Percentiles rank a stretch among this genome's conserved stretches.
phyloP scores from a whole-genome alignment of 2,797 vertebrate genomes.

The Rhodeus uyekii region DNA sequence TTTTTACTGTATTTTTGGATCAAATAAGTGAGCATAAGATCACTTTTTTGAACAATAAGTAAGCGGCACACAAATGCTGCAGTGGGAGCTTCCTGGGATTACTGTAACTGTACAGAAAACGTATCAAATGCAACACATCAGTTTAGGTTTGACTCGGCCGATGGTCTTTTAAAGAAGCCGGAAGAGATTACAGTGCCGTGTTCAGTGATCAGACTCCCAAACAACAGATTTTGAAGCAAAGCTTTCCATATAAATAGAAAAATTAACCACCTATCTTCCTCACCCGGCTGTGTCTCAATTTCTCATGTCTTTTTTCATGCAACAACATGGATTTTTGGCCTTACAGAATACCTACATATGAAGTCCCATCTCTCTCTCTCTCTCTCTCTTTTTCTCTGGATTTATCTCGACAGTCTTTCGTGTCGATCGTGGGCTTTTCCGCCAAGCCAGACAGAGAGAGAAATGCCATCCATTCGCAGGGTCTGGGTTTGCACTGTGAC shows the following conservation, averaged over 20 bases:
- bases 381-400: slow-evolving; percentile 3
- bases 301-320: background rate
- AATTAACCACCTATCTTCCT: slow-evolving; percentile 48
- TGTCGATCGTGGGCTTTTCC: slow-evolving; percentile 20
- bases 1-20: background rate
- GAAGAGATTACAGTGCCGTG: slow-evolving; percentile 9
- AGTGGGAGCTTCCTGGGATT: background rate
- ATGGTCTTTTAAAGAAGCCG: background rate
- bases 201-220: slow-evolving; percentile 47
- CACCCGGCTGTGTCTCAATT: slow-evolving; percentile 20
- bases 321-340: slow-evolving; percentile 27
- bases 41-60: background rate
- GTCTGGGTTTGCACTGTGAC: slow-evolving; percentile 36
- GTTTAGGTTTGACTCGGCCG: background rate
- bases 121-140: slow-evolving; percentile 6
- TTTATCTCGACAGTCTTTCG: background rate
- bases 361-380: background rate
- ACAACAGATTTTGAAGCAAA: slow-evolving; percentile 41
- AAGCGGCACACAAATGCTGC: background rate
- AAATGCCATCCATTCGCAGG: slow-evolving; percentile 48
- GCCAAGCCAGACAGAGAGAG: slow-evolving; percentile 39
- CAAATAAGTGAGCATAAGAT: background rate
- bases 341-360: slow-evolving; percentile 32
- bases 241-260: slow-evolving; percentile 59
- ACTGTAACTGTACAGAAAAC: background rate